These are phyloP conservation scores for Allygus modestus DNA, from an alignment of 2,888 invertebrate species.

Conservation along the genomic window DNA sequence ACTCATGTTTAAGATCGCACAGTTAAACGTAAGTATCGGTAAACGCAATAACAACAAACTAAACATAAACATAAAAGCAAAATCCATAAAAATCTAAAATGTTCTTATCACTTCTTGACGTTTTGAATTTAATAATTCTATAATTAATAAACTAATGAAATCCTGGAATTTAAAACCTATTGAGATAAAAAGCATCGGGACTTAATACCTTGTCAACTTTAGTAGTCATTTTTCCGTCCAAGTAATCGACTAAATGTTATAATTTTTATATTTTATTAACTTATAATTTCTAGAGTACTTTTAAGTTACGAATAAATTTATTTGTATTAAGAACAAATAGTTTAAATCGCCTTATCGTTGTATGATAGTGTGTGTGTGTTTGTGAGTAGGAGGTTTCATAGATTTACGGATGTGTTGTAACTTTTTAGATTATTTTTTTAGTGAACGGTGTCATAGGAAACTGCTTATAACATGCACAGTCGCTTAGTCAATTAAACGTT, in stretches of 20 bases:
- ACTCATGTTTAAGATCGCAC: too few relatives aligned
- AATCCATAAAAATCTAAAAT: too few relatives aligned
- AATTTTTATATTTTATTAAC: constrained; percentile 37
- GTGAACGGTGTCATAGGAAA: constrained; percentile 44
- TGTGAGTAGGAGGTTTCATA: constrained; percentile 32
- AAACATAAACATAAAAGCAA: too few relatives aligned
- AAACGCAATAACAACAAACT: too few relatives aligned
- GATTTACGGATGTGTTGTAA: constrained; percentile 54
- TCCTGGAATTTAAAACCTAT: too few relatives aligned
- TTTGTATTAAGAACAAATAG: constrained; percentile 32
- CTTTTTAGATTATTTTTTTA: constrained; percentile 60
- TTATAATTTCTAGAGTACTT: constrained; percentile 19
- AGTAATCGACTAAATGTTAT: constrained; percentile 27
- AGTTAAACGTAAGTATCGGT: too few relatives aligned
- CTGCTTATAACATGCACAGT: constrained; percentile 59
- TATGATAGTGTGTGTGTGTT: constrained; percentile 42
- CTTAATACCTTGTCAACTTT: constrained; percentile 37
- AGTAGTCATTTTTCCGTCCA: constrained; percentile 54
- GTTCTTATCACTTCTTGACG: too few relatives aligned
- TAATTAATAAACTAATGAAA: not conserved
- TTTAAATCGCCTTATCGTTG: constrained; percentile 58
- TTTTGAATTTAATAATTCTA: too few relatives aligned
- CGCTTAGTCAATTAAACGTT: constrained; percentile 47
- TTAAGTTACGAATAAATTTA: constrained; percentile 10
- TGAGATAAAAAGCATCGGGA: not conserved